A percentile compares a stretch with the other conserved stretches of the same genome.
Evolutionary conservation across 2,113 vertebrate species (phyloP).

Genomic region (Forbesichthys agassizii): DNA sequence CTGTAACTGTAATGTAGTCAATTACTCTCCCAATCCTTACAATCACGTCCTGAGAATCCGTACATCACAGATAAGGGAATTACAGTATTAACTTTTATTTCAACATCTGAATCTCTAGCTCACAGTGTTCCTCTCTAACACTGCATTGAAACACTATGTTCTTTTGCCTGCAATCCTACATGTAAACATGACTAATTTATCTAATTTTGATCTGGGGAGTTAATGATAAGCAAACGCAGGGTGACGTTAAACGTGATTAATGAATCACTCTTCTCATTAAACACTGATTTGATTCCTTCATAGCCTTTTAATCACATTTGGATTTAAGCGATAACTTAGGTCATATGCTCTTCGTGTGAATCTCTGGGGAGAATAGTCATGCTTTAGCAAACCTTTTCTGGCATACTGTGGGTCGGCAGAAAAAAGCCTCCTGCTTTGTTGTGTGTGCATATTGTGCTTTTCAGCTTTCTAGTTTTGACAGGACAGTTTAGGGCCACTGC

Average conservation of each 20-base stretch:
- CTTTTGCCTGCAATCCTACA: conserved; percentile 18
- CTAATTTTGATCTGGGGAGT: conserved; percentile 35
- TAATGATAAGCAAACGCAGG: conserved; percentile 36
- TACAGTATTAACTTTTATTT: too few relatives aligned
- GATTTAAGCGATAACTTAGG: conserved; percentile 16
- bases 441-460: background rate
- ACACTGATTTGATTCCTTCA: conserved; percentile 28
- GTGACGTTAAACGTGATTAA: conserved; percentile 52
- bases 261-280: conserved; percentile 39
- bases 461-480: conserved; percentile 23
- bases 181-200: conserved; percentile 49
- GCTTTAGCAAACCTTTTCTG: conserved; percentile 21
- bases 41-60: too few relatives aligned
- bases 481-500: conserved; percentile 2
- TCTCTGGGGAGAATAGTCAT: conserved; percentile 13
- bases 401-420: conserved; percentile 16
- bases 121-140: too few relatives aligned
- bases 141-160: background rate
- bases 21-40: too few relatives aligned
- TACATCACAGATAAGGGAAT: too few relatives aligned
- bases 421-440: conserved; percentile 2
- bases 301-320: conserved; percentile 22
- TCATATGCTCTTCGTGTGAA: conserved; percentile 22
- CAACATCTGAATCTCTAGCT: too few relatives aligned
- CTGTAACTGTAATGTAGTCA: too few relatives aligned